Base-by-base conservation (phyloP, 2,113 vertebrate species). In the Shinisaurus crocodilurus region DNA sequence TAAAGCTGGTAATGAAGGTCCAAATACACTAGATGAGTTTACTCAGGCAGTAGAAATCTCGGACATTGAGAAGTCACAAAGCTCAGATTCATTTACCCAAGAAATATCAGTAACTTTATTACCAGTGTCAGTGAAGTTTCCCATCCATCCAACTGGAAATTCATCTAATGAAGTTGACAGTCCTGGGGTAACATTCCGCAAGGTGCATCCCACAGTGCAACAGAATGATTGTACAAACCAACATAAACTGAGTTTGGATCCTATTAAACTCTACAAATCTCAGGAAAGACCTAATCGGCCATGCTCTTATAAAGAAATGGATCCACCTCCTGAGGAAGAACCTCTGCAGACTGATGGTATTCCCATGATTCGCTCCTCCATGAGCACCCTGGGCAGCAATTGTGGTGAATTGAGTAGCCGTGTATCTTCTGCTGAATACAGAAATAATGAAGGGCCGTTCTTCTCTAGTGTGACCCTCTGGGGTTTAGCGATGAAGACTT, bases 401-500 rank as follows among this genome's bases (percentile, higher is more conserved):
- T 97, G 98, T 0, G 97, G 98, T 3, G 84, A 98, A 0, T 92
- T 96, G 2, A 95, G 97, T 32, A 87, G 90, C 88, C 97, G 98
- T 0, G 34, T 93, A 0, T 48, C 93, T 0, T 76, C 97, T 15
- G 85, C 96, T 0, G 40, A 96, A 0, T 97, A 97, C 92, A 97
- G 98, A 96, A 95, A 88, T 29, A 96, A 91, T 0, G 98, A 98
- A 70, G 98, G 98, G 0, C 98, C 97, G 1, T 98, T 99, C 63
- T 98, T 99, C 95, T 98, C 98, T 87, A 98, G 98, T 91, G 98
- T 99, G 91, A 98, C 98, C 0, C 97, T 99, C 20, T 99, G 99
- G 98, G 98, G 98, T 27, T 94, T 99, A 40, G 98, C 98, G 0
- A 99, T 99, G 98, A 99, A 98, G 95, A 99, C 99, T 0, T 96